phyloP scores from a whole-genome alignment of 2,797 vertebrate species.

The Darevskia nairensis region DNA sequence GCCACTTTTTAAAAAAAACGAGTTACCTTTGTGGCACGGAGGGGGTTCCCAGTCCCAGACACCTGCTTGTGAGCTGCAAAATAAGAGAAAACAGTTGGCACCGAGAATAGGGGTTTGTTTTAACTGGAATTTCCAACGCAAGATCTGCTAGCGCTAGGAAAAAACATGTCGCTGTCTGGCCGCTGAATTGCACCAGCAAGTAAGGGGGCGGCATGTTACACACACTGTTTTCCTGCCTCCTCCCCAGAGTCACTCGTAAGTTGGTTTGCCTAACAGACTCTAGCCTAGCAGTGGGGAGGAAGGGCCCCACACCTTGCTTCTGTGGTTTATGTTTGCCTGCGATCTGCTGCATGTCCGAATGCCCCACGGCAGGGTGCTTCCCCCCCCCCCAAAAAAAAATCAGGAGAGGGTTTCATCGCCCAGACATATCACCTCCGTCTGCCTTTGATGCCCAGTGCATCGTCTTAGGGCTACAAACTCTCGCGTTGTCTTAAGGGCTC shows the following conservation, averaged over 20 bases:
- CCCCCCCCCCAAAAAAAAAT: no score
- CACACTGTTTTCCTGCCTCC: no score
- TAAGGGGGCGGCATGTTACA: no score
- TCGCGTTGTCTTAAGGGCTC: not conserved
- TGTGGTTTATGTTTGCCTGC: not conserved
- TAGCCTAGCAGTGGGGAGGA: not conserved
- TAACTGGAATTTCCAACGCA: not conserved
- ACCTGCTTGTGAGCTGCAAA: not conserved
- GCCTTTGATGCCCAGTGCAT: not conserved
- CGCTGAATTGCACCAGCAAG: not conserved
- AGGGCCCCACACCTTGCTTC: no score
- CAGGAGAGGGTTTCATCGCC: not conserved
- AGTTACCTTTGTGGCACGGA: not conserved
- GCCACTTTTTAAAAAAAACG: not conserved
- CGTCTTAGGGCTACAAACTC: not conserved
- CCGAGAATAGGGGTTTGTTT: not conserved
- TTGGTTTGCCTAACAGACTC: not conserved
- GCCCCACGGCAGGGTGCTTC: not conserved
- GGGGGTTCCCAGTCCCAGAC: not conserved
- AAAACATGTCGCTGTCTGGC: not conserved
- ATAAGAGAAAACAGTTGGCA: no score
- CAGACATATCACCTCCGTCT: not conserved
- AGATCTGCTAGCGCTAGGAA: not conserved
- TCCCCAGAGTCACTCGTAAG: not conserved
- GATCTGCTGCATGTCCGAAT: not conserved